Conservation (phyloP, 2,113 vertebrate species). For the Oophaga pumilio region DNA sequence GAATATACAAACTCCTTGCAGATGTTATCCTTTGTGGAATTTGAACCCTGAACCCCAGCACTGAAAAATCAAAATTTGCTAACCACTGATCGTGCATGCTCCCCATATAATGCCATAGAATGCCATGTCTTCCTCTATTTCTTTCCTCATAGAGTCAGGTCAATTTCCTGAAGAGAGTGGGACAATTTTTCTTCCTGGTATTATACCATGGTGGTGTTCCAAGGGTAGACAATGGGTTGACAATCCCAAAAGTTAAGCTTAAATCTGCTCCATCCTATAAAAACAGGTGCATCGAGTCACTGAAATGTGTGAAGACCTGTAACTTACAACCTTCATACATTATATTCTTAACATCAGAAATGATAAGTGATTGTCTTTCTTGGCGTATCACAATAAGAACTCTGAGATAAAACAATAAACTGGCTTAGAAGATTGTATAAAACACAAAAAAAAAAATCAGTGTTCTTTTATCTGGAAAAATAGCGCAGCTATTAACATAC, state of each 20-base stretch:
- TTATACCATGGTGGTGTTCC: no score
- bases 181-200: no score
- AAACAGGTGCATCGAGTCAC: background rate
- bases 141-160: no score
- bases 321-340: background rate
- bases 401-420: constrained; percentile 30
- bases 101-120: no score
- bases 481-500: constrained; percentile 51
- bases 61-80: no score
- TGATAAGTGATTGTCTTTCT: background rate
- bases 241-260: background rate
- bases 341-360: background rate
- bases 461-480: constrained; percentile 17
- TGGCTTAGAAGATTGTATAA: background rate
- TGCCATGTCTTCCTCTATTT: no score
- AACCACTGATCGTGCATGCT: no score
- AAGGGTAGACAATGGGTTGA: no score
- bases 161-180: no score
- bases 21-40: no score
- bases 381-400: background rate
- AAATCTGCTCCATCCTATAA: background rate
- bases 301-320: background rate
- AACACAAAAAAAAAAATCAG: background rate
- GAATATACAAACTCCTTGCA: no score
- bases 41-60: no score